Evolutionary conservation across 2,113 vertebrate species (phyloP).

Genomic region (Amblyopsis rosae): DNA sequence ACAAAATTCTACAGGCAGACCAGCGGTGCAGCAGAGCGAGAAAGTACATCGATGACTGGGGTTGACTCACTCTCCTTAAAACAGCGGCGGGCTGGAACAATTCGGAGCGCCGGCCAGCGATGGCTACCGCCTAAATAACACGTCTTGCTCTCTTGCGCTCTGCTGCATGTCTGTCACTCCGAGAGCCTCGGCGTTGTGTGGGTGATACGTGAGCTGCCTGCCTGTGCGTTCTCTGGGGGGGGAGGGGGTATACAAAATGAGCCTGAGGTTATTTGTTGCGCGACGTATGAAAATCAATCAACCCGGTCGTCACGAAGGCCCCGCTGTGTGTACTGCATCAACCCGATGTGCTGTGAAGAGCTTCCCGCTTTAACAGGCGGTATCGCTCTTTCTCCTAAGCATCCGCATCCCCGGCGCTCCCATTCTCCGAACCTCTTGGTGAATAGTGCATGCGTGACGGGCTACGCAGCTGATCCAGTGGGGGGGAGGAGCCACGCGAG

Average conservation of each 20-base stretch:
- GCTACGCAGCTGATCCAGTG: no score
- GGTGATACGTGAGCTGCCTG: neutral
- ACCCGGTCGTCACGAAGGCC: no score
- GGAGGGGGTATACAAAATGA: no score
- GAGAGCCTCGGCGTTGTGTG: neutral
- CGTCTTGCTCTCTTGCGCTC: neutral
- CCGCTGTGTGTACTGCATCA: no score
- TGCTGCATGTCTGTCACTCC: constrained; percentile 5
- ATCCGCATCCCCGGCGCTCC: no score
- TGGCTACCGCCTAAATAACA: constrained; percentile 45
- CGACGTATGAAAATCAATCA: neutral
- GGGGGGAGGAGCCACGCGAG: constrained; percentile 51
- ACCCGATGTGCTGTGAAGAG: no score
- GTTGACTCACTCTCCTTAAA: constrained; percentile 62
- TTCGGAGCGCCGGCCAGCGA: constrained; percentile 22
- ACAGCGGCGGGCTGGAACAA: constrained; percentile 46
- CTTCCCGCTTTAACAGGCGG: no score
- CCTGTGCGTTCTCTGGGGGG: no score
- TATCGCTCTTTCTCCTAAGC: no score
- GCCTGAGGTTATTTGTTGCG: neutral
- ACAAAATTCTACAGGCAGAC: constrained; percentile 60
- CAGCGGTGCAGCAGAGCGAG: constrained; percentile 46
- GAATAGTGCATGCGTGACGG: no score
- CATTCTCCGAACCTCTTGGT: no score
- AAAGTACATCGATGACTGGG: constrained; percentile 51